phyloP scores from a whole-genome alignment of 2,113 vertebrate species.

The Sceloporus tristichus region DNA sequence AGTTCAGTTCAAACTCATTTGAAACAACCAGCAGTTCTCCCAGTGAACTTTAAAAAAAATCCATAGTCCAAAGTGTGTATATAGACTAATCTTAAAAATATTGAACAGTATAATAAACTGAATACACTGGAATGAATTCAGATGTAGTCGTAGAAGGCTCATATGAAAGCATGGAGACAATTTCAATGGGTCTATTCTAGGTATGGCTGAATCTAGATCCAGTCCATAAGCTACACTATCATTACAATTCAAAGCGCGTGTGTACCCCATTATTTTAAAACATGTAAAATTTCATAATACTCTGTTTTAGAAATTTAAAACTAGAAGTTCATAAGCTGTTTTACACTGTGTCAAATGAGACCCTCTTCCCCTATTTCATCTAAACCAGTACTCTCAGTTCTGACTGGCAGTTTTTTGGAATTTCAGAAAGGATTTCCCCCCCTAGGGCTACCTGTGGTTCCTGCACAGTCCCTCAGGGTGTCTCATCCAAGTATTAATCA shows the following conservation, averaged over 20 bases:
- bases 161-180: background rate
- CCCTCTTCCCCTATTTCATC: too few species aligned
- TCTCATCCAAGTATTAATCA: too few species aligned
- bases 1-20: constrained; percentile 47
- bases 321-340: background rate
- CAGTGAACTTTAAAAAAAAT: background rate
- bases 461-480: too few species aligned
- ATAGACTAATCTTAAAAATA: background rate
- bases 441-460: too few species aligned
- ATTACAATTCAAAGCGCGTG: background rate
- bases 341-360: too few species aligned
- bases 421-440: too few species aligned
- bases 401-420: too few species aligned
- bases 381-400: too few species aligned
- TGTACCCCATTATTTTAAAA: background rate
- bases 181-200: background rate
- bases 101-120: background rate
- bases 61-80: background rate
- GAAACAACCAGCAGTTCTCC: background rate
- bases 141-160: background rate
- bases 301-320: background rate
- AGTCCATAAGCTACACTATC: background rate
- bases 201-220: background rate
- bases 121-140: background rate
- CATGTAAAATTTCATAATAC: background rate